Evolutionary conservation across 1,140 invertebrate genomes (phyloP).

Genomic region (Philotrypesis tridentata): DNA sequence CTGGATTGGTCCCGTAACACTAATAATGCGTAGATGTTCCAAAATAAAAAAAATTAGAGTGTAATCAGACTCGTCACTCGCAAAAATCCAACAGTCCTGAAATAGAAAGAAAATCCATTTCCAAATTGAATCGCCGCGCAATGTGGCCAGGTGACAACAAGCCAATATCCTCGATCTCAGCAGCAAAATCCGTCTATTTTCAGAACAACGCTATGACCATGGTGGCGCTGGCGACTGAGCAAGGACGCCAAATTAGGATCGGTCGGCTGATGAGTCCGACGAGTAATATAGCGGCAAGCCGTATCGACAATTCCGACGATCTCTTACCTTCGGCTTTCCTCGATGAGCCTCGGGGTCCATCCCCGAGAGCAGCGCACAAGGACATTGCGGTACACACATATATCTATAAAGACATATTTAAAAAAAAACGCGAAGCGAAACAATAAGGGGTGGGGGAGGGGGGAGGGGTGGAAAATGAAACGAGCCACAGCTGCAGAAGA

Average conservation of each 20-base stretch:
- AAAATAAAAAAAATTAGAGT: too few species aligned
- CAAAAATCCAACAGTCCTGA: too few species aligned
- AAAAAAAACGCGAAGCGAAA: not conserved
- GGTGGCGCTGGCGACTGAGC: slow-evolving; percentile 45
- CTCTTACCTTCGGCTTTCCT: not conserved
- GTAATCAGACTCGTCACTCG: too few species aligned
- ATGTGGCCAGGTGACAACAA: too few species aligned
- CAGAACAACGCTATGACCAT: slow-evolving; percentile 60
- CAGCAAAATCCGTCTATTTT: slow-evolving; percentile 42
- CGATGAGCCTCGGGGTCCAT: not conserved
- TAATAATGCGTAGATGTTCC: too few species aligned
- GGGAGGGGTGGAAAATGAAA: not conserved
- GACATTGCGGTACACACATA: not conserved
- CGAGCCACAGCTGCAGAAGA: not conserved
- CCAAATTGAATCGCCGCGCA: too few species aligned
- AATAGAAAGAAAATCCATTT: too few species aligned
- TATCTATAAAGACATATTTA: not conserved
- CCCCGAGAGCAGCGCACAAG: slow-evolving; percentile 28
- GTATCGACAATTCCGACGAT: not conserved
- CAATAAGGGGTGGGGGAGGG: too few species aligned
- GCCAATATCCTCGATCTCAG: slow-evolving; percentile 21
- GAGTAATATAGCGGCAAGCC: not conserved
- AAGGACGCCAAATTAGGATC: slow-evolving; percentile 33
- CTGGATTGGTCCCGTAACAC: too few species aligned
- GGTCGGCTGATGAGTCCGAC: not conserved